phyloP scores from a whole-genome alignment of 2,113 vertebrate genomes.

The Takifugu flavidus region DNA sequence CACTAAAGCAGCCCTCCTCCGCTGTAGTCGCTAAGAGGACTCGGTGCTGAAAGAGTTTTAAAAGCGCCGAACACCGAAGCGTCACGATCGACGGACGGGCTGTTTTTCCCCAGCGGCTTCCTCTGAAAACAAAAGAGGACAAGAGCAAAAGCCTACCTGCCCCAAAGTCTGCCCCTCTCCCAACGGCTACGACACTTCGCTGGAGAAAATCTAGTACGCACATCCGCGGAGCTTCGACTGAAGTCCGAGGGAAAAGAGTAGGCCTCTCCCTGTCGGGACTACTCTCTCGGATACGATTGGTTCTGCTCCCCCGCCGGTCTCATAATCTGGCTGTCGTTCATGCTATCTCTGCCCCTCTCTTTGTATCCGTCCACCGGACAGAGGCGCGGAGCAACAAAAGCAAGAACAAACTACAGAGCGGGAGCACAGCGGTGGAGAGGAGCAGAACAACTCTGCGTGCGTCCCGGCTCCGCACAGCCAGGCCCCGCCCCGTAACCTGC shows the following conservation, averaged over 20 bases:
- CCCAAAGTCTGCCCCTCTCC: slow-evolving; percentile 48
- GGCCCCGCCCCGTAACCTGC: slow-evolving; percentile 53
- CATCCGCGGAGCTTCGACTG: slow-evolving; percentile 55
- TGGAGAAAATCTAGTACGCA: slow-evolving; percentile 55
- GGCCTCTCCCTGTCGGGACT: slow-evolving; percentile 32
- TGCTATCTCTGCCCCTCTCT: slow-evolving; percentile 34
- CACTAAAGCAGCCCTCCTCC: neutral
- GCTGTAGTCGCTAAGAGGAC: neutral
- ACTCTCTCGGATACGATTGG: slow-evolving; percentile 33
- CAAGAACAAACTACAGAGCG: slow-evolving; percentile 41
- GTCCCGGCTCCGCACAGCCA: slow-evolving; percentile 33
- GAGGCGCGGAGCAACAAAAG: slow-evolving; percentile 7
- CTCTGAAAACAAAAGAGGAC: neutral
- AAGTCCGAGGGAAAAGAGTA: slow-evolving; percentile 21
- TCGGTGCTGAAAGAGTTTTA: neutral
- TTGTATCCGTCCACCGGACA: slow-evolving; percentile 42
- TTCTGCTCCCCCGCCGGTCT: slow-evolving; percentile 32
- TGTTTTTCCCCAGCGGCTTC: slow-evolving; percentile 9
- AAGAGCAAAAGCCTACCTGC: slow-evolving; percentile 48
- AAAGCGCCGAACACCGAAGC: neutral
- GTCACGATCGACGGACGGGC: slow-evolving; percentile 4
- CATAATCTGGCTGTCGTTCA: slow-evolving; percentile 31
- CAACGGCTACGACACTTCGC: slow-evolving; percentile 40
- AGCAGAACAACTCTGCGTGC: slow-evolving; percentile 28
- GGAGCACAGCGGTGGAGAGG: slow-evolving; percentile 50